These are phyloP conservation scores for Polydrusus cervinus DNA, from an alignment of 2,888 invertebrate species.

Conservation along the genomic window DNA sequence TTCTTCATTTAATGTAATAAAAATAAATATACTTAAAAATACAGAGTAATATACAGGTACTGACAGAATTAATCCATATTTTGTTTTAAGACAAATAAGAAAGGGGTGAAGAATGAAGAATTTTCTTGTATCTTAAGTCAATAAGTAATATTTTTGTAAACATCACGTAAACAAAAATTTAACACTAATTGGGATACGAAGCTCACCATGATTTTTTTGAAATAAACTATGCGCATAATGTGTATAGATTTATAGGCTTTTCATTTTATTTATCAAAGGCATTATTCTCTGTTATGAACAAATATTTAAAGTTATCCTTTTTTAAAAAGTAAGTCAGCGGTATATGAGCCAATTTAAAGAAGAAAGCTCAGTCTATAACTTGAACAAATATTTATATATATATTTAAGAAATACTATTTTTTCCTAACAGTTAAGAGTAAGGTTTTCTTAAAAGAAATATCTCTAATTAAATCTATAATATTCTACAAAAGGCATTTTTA, in stretches of 20 bases:
- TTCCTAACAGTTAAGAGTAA: slow-evolving; percentile 6
- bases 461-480: neutral
- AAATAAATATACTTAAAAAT: neutral
- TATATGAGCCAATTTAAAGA: slow-evolving; percentile 31
- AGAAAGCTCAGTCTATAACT: slow-evolving; percentile 26
- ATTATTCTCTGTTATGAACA: neutral
- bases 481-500: neutral
- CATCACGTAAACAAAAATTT: too few species aligned
- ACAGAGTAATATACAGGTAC: too few species aligned
- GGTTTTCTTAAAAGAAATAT: slow-evolving; percentile 7
- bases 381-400: too few species aligned
- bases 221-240: neutral
- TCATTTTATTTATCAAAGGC: neutral
- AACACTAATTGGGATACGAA: too few species aligned
- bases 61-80: too few species aligned
- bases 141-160: too few species aligned
- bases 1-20: neutral
- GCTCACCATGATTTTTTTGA: too few species aligned
- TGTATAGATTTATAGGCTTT: neutral
- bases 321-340: slow-evolving; percentile 24
- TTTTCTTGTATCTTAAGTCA: too few species aligned
- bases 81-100: too few species aligned
- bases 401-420: slow-evolving; percentile 26
- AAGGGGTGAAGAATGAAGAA: too few species aligned
- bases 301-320: neutral